phyloP scores from a whole-genome alignment of 2,113 vertebrate species.

The Epinephelus moara region DNA sequence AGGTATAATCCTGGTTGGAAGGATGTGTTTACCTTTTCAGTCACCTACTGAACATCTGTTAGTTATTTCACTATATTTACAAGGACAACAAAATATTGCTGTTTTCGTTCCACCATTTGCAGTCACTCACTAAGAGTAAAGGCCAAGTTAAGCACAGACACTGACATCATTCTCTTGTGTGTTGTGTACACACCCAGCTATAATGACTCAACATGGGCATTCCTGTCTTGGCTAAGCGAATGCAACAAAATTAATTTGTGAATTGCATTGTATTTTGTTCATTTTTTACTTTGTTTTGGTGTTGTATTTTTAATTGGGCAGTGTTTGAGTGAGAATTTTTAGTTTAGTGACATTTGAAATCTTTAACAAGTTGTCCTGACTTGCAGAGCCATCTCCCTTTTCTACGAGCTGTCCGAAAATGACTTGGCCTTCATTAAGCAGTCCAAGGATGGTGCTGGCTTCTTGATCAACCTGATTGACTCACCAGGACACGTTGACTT shows the following conservation, averaged over 20 bases:
- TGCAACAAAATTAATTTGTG: too few species aligned
- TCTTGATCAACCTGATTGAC: conserved; percentile 97
- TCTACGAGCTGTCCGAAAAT: conserved; percentile 90
- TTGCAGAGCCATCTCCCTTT: conserved; percentile 93
- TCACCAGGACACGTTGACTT: conserved; percentile 98
- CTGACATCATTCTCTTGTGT: not conserved
- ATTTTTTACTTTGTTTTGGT: too few species aligned
- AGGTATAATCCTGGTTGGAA: too few species aligned
- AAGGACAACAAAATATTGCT: too few species aligned
- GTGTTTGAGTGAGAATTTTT: not conserved
- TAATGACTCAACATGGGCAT: not conserved
- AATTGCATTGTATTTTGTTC: too few species aligned
- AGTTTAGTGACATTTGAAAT: not conserved
- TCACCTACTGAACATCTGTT: too few species aligned
- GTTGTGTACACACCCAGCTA: not conserved
- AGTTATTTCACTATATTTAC: too few species aligned
- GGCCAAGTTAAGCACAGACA: too few species aligned
- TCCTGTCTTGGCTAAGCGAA: too few species aligned
- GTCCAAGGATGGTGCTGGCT: conserved; percentile 92
- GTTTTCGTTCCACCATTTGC: not conserved
- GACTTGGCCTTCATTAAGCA: conserved; percentile 98
- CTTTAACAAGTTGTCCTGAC: not conserved
- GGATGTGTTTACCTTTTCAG: not conserved
- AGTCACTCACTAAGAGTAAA: too few species aligned
- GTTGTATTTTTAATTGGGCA: too few species aligned